Percentiles rank a stretch among this genome's conserved stretches.
Evolutionary conservation across 1,140 invertebrate species (phyloP).

Genomic region (Drosophila leontia): DNA sequence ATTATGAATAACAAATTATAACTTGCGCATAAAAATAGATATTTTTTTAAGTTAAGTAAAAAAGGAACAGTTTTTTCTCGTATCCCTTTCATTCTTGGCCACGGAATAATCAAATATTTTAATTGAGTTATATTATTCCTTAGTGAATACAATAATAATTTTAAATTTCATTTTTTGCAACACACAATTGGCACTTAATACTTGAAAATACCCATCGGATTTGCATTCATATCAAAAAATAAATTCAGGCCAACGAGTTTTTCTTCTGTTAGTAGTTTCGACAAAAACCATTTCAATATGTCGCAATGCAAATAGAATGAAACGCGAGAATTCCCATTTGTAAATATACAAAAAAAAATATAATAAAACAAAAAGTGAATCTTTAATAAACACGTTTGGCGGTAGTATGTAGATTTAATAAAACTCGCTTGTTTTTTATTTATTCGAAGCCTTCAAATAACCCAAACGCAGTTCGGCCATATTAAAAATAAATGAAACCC

Average conservation of each 20-base stretch:
- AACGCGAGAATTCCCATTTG: constrained; percentile 2
- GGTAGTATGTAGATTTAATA: background rate
- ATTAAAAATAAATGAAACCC: constrained; percentile 32
- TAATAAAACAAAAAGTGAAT: background rate
- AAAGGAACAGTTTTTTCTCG: too few relatives aligned
- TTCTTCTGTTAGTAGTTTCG: background rate
- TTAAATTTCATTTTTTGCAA: background rate
- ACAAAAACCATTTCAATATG: constrained; percentile 4
- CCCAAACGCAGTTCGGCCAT: background rate
- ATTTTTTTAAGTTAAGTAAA: background rate
- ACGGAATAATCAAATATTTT: background rate
- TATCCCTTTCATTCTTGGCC: background rate
- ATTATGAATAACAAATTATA: background rate
- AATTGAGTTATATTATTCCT: background rate
- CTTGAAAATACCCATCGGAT: constrained; percentile 1
- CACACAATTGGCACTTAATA: background rate
- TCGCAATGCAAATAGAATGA: constrained; percentile 5
- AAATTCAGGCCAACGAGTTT: constrained; percentile 7
- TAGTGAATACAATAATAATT: background rate
- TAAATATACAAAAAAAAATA: constrained; percentile 8
- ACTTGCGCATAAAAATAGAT: background rate
- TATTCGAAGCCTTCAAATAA: constrained; percentile 14
- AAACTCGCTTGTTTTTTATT: constrained; percentile 1
- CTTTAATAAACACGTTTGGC: constrained; percentile 11
- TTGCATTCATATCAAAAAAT: background rate